These are phyloP conservation scores for Sinocyclocheilus grahami DNA, from an alignment of 2,113 vertebrate genomes.

Conservation along the genomic window DNA sequence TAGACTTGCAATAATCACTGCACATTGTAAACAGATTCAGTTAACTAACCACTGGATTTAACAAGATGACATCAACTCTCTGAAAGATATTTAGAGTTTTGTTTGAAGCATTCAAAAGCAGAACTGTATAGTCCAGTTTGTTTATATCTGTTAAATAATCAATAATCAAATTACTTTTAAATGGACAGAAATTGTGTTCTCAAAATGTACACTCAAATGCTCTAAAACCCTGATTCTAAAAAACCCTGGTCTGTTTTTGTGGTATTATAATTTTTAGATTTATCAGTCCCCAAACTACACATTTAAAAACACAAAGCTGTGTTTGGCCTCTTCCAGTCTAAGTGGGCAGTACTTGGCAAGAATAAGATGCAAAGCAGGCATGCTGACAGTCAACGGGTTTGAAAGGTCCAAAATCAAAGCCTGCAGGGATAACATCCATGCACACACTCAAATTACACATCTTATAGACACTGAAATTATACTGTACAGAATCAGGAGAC, in stretches of 20 bases:
- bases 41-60: too few relatives aligned
- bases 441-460: conserved; percentile 10
- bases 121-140: too few relatives aligned
- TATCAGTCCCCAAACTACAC: not conserved
- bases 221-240: not conserved
- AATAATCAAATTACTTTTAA: too few relatives aligned
- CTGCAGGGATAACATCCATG: conserved; percentile 21
- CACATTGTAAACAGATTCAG: too few relatives aligned
- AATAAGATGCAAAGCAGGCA: not conserved
- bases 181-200: too few relatives aligned
- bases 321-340: not conserved
- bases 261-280: not conserved
- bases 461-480: conserved; percentile 24
- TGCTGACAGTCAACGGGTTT: not conserved
- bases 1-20: too few relatives aligned
- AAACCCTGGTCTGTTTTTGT: not conserved
- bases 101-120: too few relatives aligned
- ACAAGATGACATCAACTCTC: too few relatives aligned
- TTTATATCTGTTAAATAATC: not conserved
- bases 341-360: not conserved
- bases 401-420: not conserved
- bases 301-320: not conserved
- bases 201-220: not conserved
- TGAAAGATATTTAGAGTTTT: too few relatives aligned
- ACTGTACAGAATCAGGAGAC: not conserved